A percentile compares a stretch with the other conserved stretches of the same genome.
Conservation (phyloP, 2,888 invertebrate genomes). For the Boloria selene region DNA sequence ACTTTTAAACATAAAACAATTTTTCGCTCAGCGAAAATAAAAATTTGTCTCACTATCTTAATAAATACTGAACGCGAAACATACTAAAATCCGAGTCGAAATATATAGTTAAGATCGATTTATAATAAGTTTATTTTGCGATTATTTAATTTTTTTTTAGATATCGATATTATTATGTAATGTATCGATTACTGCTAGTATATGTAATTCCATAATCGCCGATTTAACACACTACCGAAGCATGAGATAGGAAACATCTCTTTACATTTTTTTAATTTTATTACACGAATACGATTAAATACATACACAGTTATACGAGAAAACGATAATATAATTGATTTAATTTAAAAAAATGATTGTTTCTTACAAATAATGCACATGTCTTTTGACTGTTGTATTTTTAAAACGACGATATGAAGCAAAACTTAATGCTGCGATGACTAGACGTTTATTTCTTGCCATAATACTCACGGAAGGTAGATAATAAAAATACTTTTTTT, state of each 20-base stretch:
- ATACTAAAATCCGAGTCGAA: slow-evolving; percentile 42
- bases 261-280: not conserved
- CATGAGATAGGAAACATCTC: slow-evolving; percentile 5
- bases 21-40: slow-evolving; percentile 71
- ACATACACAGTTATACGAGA: not conserved
- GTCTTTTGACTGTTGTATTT: slow-evolving; percentile 18
- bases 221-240: slow-evolving; percentile 3
- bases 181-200: slow-evolving; percentile 1
- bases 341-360: slow-evolving; percentile 3
- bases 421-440: slow-evolving; percentile 65
- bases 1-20: slow-evolving; percentile 53
- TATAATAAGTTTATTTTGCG: slow-evolving; percentile 3
- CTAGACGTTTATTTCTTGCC: slow-evolving; percentile 60
- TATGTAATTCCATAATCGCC: not conserved
- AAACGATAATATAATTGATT: not conserved
- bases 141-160: too few relatives aligned
- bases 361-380: slow-evolving; percentile 22
- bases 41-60: slow-evolving; percentile 56
- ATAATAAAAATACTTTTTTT: not conserved
- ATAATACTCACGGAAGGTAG: slow-evolving; percentile 28
- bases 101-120: slow-evolving; percentile 22
- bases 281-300: not conserved
- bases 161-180: slow-evolving; percentile 6
- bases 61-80: slow-evolving; percentile 50
- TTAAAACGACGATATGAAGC: not conserved